These are phyloP conservation scores for Himalopsyche kuldschensis DNA, from an alignment of 2,888 invertebrate genomes.

Conservation along the genomic window DNA sequence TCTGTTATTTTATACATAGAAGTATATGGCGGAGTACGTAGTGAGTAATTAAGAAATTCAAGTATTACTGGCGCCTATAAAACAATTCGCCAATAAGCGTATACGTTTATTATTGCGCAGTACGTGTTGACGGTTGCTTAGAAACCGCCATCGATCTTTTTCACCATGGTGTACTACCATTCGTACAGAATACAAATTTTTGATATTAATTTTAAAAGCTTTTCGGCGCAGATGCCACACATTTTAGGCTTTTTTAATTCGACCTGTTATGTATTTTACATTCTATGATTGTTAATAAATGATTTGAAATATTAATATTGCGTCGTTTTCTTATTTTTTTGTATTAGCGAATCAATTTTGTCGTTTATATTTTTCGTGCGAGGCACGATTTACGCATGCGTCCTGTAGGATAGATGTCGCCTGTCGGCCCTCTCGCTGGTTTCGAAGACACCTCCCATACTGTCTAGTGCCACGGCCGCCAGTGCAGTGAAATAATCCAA, in stretches of 20 bases:
- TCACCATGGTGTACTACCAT: conserved; percentile 10
- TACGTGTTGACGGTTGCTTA: conserved; percentile 41
- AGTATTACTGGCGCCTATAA: not conserved
- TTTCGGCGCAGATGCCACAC: not conserved
- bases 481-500: conserved; percentile 28
- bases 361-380: not conserved
- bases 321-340: conserved; percentile 12
- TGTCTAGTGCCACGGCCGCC: conserved; percentile 28
- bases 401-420: conserved; percentile 28
- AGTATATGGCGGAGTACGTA: too few species aligned
- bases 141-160: conserved; percentile 44
- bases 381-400: conserved; percentile 22
- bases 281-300: not conserved
- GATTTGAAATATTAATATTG: not conserved
- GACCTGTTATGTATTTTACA: not conserved
- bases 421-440: conserved; percentile 5
- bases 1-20: not conserved
- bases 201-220: not conserved
- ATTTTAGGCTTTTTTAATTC: not conserved
- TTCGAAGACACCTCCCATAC: conserved; percentile 32
- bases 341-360: not conserved
- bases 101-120: conserved; percentile 34
- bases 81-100: conserved; percentile 1
- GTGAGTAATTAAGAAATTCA: not conserved
- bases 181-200: conserved; percentile 28